phyloP scores from a whole-genome alignment of 2,113 vertebrate species.

The Corapipo altera region DNA sequence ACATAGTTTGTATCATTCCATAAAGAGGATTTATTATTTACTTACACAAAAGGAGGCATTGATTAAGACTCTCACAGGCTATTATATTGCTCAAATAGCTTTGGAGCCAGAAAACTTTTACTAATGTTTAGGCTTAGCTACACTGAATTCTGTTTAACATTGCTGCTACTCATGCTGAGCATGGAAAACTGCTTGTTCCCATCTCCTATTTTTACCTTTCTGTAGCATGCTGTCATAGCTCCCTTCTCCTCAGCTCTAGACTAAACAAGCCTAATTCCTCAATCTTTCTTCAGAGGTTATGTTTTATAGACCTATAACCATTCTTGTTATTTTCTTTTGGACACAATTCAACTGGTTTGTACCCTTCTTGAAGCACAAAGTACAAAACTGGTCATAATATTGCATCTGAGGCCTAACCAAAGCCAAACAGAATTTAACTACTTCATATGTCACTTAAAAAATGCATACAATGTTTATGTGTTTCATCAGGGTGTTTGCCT shows the following conservation, averaged over 20 bases:
- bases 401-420: not conserved
- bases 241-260: slow-evolving; percentile 1
- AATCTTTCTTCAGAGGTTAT: slow-evolving; percentile 7
- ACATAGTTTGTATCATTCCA: not conserved
- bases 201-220: not conserved
- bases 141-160: not conserved
- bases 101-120: not conserved
- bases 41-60: not conserved
- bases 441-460: not conserved
- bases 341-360: not conserved
- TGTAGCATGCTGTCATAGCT: not conserved
- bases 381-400: not conserved
- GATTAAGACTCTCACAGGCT: not conserved
- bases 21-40: not conserved
- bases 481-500: not conserved
- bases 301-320: not conserved
- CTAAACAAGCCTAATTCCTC: slow-evolving; percentile 32
- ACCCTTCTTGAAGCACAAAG: not conserved
- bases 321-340: slow-evolving; percentile 5
- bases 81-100: not conserved
- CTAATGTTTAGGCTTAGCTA: not conserved
- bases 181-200: not conserved
- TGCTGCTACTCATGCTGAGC: not conserved
- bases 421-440: not conserved
- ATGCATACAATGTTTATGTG: not conserved